These are phyloP conservation scores for Calonectris borealis DNA, from an alignment of 2,113 vertebrate genomes.

Conservation along the genomic window DNA sequence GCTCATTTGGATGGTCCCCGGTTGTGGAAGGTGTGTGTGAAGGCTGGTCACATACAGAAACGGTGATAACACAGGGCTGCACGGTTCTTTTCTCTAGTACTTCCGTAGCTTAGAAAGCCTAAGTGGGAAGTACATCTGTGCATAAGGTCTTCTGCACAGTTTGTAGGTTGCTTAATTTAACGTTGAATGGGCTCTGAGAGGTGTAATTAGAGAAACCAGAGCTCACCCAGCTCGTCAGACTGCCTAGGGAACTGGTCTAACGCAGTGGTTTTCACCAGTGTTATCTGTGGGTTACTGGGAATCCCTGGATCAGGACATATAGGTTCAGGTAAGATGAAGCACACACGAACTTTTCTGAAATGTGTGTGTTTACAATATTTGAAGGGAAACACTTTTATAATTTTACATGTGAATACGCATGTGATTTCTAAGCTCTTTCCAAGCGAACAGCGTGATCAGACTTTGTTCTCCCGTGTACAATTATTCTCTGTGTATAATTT, in stretches of 20 bases:
- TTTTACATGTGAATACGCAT: background rate
- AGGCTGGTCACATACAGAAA: background rate
- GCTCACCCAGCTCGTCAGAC: background rate
- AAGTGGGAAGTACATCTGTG: background rate
- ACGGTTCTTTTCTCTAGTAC: fast-evolving
- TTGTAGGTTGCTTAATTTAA: background rate
- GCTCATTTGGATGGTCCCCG: background rate
- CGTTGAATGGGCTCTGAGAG: background rate
- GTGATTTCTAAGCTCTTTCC: background rate
- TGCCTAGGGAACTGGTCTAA: conserved; percentile 16
- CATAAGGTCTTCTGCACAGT: background rate
- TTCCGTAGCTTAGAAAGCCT: fast-evolving
- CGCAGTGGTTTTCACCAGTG: background rate
- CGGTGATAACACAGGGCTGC: background rate
- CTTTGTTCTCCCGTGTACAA: fast-evolving
- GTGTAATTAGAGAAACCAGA: background rate
- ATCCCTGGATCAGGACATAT: background rate
- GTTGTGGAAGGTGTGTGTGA: background rate
- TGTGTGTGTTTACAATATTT: background rate
- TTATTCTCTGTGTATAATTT: background rate
- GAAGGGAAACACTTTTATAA: background rate
- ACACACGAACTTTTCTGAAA: background rate
- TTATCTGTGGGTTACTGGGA: background rate
- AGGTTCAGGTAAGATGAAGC: background rate
- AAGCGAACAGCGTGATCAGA: fast-evolving